Conservation (phyloP, 2,113 vertebrate species). For the Ictalurus furcatus region DNA sequence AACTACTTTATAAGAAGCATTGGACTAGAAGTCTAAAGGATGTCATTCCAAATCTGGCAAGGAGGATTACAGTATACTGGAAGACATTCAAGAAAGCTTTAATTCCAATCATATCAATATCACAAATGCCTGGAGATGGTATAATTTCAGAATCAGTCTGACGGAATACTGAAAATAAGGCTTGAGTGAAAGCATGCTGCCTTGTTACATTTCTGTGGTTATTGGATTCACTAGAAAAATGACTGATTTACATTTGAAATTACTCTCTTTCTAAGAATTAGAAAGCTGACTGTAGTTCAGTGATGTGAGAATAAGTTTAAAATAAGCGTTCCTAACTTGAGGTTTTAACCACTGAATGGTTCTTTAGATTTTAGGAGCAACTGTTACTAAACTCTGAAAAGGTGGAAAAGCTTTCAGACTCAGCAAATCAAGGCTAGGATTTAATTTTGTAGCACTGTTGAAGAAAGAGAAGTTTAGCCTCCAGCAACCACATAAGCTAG, state of each 20-base stretch:
- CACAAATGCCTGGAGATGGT: neutral
- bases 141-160: slow-evolving; percentile 1
- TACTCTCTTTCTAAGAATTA: neutral
- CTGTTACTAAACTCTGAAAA: neutral
- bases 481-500: neutral
- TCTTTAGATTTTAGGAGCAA: neutral
- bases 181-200: neutral
- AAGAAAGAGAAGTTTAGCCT: neutral
- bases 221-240: neutral
- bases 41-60: slow-evolving; percentile 9
- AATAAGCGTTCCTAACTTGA: neutral
- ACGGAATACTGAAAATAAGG: neutral
- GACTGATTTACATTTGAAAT: slow-evolving; percentile 11
- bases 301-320: neutral
- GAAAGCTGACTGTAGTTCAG: neutral
- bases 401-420: neutral
- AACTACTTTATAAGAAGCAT: slow-evolving; percentile 13
- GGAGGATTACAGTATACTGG: neutral
- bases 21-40: slow-evolving; percentile 3
- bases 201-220: neutral
- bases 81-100: neutral
- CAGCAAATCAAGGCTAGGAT: neutral
- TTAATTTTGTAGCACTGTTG: neutral
- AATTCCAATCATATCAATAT: neutral
- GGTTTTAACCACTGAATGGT: neutral